Conservation (phyloP, 1,140 invertebrate genomes). For the Linepithema humile region DNA sequence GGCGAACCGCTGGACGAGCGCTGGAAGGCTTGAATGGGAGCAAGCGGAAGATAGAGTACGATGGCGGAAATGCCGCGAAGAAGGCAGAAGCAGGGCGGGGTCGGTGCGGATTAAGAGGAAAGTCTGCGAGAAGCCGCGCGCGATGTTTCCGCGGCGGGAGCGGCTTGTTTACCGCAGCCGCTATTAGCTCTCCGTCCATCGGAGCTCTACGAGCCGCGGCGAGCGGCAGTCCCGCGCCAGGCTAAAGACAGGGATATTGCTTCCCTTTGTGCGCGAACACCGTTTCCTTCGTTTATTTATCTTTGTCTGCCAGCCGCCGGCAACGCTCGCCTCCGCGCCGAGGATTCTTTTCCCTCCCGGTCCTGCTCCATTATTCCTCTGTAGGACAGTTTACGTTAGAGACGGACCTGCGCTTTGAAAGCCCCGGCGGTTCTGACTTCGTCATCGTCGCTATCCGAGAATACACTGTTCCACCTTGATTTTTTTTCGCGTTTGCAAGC, state of each 20-base stretch:
- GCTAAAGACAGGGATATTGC: slow-evolving; percentile 77
- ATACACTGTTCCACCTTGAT: neutral
- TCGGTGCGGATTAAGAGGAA: slow-evolving; percentile 63
- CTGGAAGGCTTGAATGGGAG: slow-evolving; percentile 26
- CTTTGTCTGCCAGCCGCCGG: slow-evolving; percentile 71
- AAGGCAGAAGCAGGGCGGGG: neutral
- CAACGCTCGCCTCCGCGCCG: slow-evolving; percentile 37
- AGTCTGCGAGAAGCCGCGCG: slow-evolving; percentile 58
- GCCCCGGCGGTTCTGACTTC: slow-evolving; percentile 1
- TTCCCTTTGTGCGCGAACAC: slow-evolving; percentile 74
- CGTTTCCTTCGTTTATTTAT: slow-evolving; percentile 81
- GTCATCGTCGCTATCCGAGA: slow-evolving; percentile 17
- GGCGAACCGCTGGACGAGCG: neutral
- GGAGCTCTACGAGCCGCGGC: slow-evolving; percentile 44
- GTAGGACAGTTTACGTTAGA: slow-evolving; percentile 70
- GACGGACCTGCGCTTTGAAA: slow-evolving; percentile 68
- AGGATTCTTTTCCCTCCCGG: slow-evolving; percentile 44
- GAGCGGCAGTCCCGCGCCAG: slow-evolving; percentile 28
- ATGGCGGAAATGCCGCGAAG: slow-evolving; percentile 38
- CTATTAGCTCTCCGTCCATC: slow-evolving; percentile 74
- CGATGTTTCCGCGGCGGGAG: slow-evolving; percentile 73
- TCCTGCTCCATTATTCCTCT: slow-evolving; percentile 66
- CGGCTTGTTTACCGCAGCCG: slow-evolving; percentile 76
- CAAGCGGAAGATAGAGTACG: slow-evolving; percentile 41
- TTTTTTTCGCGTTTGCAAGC: neutral